Percentiles rank a stretch among this genome's conserved stretches.
These are phyloP conservation scores for Rhinogobius similis DNA, from an alignment of 2,113 vertebrate species.

Conservation along the genomic window DNA sequence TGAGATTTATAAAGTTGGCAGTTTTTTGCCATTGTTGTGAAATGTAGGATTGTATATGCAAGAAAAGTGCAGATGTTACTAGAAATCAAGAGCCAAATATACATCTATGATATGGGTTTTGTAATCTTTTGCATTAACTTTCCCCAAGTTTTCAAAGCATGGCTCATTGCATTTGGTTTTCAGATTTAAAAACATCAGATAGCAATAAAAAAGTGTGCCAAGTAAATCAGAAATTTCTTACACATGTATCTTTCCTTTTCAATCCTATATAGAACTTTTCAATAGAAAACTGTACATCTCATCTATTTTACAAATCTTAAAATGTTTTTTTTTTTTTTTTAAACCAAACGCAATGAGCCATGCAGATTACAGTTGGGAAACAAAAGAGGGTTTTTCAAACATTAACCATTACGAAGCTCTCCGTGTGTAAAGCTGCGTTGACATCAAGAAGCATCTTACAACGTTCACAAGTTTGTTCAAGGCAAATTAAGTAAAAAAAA, in stretches of 20 bases:
- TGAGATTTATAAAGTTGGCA: not conserved
- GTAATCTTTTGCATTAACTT: not conserved
- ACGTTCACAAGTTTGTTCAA: slow-evolving; percentile 44
- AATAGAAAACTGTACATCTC: slow-evolving; percentile 11
- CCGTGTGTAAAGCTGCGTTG: slow-evolving; percentile 32
- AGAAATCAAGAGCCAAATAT: slow-evolving; percentile 1
- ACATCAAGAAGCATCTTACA: slow-evolving; percentile 37
- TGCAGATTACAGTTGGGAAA: not conserved
- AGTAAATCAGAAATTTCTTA: slow-evolving; percentile 3
- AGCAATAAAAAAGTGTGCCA: slow-evolving; percentile 2
- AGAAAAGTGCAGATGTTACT: slow-evolving; percentile 50
- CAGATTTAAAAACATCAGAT: slow-evolving; percentile 10
- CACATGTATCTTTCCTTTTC: not conserved
- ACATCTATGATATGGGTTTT: not conserved
- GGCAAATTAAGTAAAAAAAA: slow-evolving; percentile 32
- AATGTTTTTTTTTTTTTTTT: not conserved
- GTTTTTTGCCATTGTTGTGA: slow-evolving; percentile 9
- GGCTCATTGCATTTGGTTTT: slow-evolving; percentile 44
- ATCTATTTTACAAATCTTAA: slow-evolving; percentile 2
- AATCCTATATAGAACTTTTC: slow-evolving; percentile 6
- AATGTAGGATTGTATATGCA: slow-evolving; percentile 66
- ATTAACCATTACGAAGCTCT: not conserved
- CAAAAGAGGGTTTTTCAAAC: not conserved
- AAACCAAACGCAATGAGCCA: slow-evolving; percentile 6
- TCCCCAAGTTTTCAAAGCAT: not conserved